phyloP scores from a whole-genome alignment of 2,888 invertebrate species.

The Nomada lathburiana region DNA sequence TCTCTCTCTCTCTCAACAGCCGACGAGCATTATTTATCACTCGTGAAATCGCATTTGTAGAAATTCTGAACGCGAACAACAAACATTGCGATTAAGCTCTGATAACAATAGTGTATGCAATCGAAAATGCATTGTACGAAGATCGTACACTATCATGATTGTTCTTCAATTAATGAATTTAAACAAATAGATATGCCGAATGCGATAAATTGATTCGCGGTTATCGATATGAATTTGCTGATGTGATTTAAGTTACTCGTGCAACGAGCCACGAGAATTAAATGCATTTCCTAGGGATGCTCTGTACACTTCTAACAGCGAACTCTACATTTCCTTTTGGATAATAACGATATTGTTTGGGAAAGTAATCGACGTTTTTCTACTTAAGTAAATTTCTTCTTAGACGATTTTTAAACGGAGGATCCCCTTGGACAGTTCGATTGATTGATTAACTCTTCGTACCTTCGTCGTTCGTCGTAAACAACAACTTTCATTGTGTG shows the following conservation, averaged over 20 bases:
- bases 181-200: not conserved
- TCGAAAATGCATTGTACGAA: slow-evolving; percentile 16
- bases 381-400: slow-evolving; percentile 21
- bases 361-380: slow-evolving; percentile 25
- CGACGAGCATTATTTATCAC: not conserved
- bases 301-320: slow-evolving; percentile 23
- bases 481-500: slow-evolving; percentile 39
- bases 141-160: not conserved
- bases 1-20: not conserved
- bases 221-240: not conserved
- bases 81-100: slow-evolving; percentile 11
- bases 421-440: slow-evolving; percentile 15
- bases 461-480: slow-evolving; percentile 1
- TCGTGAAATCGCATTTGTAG: not conserved
- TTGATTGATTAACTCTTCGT: slow-evolving; percentile 13
- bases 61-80: slow-evolving; percentile 12
- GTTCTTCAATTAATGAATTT: not conserved
- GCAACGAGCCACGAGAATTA: slow-evolving; percentile 22
- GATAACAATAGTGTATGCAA: not conserved
- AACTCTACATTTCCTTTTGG: slow-evolving; percentile 30
- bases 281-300: not conserved
- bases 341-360: slow-evolving; percentile 15
- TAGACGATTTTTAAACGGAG: slow-evolving; percentile 16
- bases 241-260: not conserved
- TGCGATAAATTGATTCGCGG: not conserved